Evolutionary conservation across 2,113 vertebrate species (phyloP), one percentile per base, ranked within the genome.

Genomic region (Mobula birostris): DNA sequence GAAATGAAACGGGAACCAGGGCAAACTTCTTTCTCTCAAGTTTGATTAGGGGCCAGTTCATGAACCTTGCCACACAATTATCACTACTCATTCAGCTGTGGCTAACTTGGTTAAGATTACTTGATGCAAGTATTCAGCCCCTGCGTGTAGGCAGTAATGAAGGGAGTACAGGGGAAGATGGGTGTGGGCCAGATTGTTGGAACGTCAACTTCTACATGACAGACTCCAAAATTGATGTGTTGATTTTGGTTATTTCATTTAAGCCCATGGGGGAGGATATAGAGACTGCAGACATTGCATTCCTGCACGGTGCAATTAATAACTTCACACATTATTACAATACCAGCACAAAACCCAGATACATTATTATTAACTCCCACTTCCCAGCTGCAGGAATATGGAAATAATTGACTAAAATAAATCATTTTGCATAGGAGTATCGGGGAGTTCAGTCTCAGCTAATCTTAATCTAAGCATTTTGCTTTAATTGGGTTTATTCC

Each of bases 281-380:
- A 94, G 94, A 95, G 32, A 94, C 95, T 95, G 95, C 94, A 95
- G 95, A 96, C 96, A 97, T 96, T 95, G 95, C 95, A 96, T 97
- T 96, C 96, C 95, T 96, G 95, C 88, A 94, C 96, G 96, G 96
- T 96, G 96, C 96, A 94, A 85, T 94, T 94, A 96, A 96, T 96
- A 96, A 96, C 95, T 96, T 96, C 96, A 95, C 96, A 96, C 96
- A 94, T 97, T 97, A 96, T 95, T 97, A 96, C 66, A 40, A 40
- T 66, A 15, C 85, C 9, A 90, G 61, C 61, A 32, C n/a, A 90
- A 48, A n/a, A 19, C 63, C 85, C 85, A 90, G 85, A 90, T 15
- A 90, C 40, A 27, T 68, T n/a, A 66, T 61, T 68, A 7, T 66
- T 90, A 61, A 66, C 85, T 90, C 85, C 85, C 85, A 90, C 85